Percentiles rank a stretch among this genome's conserved stretches.
phyloP scores from a whole-genome alignment of 2,113 vertebrate species.

The Sigmodon hispidus region DNA sequence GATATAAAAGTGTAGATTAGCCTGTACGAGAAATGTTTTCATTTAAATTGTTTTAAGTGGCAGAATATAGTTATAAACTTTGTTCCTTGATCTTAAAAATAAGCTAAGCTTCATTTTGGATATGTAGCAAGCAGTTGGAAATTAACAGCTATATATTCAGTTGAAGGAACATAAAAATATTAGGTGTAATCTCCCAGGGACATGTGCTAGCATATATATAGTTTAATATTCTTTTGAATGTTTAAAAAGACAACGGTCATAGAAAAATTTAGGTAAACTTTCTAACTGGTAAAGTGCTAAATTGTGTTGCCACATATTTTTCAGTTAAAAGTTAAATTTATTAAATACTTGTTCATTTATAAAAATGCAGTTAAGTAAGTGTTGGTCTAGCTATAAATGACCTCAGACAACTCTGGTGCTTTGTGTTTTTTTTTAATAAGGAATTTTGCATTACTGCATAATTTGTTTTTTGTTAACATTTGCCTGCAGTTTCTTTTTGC shows the following conservation, averaged over 20 bases:
- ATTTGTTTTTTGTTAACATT: slow-evolving; percentile 21
- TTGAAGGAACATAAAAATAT: slow-evolving; percentile 43
- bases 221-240: slow-evolving; percentile 21
- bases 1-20: slow-evolving; percentile 38
- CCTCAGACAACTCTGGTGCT: background rate
- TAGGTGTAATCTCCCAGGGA: background rate
- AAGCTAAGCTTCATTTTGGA: background rate
- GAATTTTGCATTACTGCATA: background rate
- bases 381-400: background rate
- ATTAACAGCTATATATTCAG: background rate
- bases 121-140: slow-evolving; percentile 7
- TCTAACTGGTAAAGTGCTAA: slow-evolving; percentile 35
- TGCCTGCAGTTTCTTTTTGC: background rate
- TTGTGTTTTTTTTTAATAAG: background rate
- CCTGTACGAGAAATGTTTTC: slow-evolving; percentile 47
- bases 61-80: slow-evolving; percentile 8
- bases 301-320: background rate
- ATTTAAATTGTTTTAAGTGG: slow-evolving; percentile 41
- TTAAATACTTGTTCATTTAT: background rate
- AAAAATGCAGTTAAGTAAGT: background rate
- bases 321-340: slow-evolving; percentile 28
- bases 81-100: slow-evolving; percentile 26
- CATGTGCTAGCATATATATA: background rate
- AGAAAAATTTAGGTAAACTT: slow-evolving; percentile 20
- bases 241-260: background rate